phyloP scores from a whole-genome alignment of 2,797 vertebrate species.

The Pseudochromis fuscus region DNA sequence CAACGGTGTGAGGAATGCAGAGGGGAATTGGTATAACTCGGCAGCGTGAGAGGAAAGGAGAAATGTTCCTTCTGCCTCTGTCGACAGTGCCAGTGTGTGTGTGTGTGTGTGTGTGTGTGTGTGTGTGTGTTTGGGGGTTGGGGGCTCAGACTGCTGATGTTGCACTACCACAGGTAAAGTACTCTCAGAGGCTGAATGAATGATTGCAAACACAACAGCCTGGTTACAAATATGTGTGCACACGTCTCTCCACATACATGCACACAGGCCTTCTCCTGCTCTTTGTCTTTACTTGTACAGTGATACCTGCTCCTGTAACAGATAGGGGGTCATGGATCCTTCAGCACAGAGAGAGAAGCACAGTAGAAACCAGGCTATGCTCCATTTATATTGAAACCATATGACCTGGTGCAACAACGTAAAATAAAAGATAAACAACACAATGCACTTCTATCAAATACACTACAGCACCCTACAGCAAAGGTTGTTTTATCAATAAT shows the following conservation, averaged over 20 bases:
- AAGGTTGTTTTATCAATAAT: constrained; percentile 4
- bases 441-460: not conserved
- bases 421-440: constrained; percentile 29
- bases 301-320: constrained; percentile 69
- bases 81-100: constrained; percentile 44
- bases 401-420: constrained; percentile 26
- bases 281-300: constrained; percentile 60
- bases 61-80: constrained; percentile 64
- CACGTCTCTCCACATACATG: constrained; percentile 24
- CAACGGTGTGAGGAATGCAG: constrained; percentile 68
- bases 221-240: constrained; percentile 47
- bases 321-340: constrained; percentile 71
- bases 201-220: constrained; percentile 66
- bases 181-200: constrained; percentile 59
- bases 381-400: constrained; percentile 48
- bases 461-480: not conserved
- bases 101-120: constrained; percentile 33
- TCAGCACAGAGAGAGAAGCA: constrained; percentile 37
- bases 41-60: constrained; percentile 62
- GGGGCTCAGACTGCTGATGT: constrained; percentile 71
- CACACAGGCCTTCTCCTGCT: constrained; percentile 47
- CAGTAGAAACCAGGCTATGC: constrained; percentile 42
- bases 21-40: constrained; percentile 72
- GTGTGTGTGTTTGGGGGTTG: constrained; percentile 34
- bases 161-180: constrained; percentile 70